Base-by-base conservation (phyloP, 2,113 vertebrate genomes). In the Sylvia atricapilla region DNA sequence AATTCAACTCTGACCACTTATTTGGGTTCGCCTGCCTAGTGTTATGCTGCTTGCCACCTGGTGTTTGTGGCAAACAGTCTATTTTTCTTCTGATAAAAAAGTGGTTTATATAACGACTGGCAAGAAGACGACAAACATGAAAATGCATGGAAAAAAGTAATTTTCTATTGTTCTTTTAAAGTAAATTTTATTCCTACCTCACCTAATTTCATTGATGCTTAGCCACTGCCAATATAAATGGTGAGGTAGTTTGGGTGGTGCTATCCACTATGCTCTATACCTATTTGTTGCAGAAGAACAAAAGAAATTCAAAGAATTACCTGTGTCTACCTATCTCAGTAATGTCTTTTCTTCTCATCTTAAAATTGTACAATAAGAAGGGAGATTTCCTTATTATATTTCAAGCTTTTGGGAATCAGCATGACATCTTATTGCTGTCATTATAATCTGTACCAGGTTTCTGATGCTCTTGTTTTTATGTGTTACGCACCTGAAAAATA, bases 101-200 rank as follows among this genome's bases (percentile, higher is more conserved):
- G 3, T 46, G 7, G 30, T 67, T 11, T 25, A 30, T 27, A 68
- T 21, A 6, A 58, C 47, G 16, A 68, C 37, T 44, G 30, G 12
- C 30, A 89, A 86, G 23, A 49, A 80, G 16, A 43, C 23, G 19
- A 21, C 1, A 52, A 86, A 52, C 30, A 73, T 37, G n/a, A 58
- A 89, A 86, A 92, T 30, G 4, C 0, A 0, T 47, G 10, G 11
- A 3, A 28, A 33, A 47, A 74, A 15, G 10, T 24, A 0, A 63
- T 58, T 77, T 92, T 56, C 44, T 4, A 17, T 74, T 10, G 11
- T 47, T 78, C 20, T 58, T 27, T 74, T n/a, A 83, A 69, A 69
- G 24, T 14, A 7, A 78, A 7, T 81, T 73, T n/a, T 60, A 50
- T 90, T 87, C 33, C 21, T 30, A 31, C 13, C 9, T 75, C 35